Evolutionary conservation across 2,888 invertebrate species (phyloP), one percentile per base, ranked within the genome.

Genomic region (Latheticus oryzae): DNA sequence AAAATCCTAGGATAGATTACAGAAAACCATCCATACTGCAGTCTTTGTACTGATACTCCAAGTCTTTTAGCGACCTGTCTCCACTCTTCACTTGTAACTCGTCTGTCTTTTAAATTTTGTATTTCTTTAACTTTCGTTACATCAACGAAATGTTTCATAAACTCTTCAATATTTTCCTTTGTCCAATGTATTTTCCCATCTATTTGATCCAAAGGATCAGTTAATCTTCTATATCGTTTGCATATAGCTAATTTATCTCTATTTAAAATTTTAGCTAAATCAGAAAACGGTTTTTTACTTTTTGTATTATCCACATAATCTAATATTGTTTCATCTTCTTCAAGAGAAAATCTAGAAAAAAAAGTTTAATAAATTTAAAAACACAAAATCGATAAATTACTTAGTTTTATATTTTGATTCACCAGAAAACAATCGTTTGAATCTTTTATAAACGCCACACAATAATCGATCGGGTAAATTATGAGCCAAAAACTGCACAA

Each of bases 1-100:
- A 70, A 71, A 21, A 70, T 37, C 15, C 55, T 51, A 2, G 68
- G 64, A 40, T 70, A 58, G 3, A 70, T 52, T n/a, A 40, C 64
- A 1, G 30, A 11, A 0, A 60, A 19, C 70, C 70, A 71, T 5
- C 55, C 66, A 5, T 48, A 32, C 16, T 50, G 54, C 30, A 69
- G 55, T 43, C 60, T 64, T 16, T 28, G 23, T 1, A 50, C 8
- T 3, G 67, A 55, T 9, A 69, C 53, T 8, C 58, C 33, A 52
- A 72, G 47, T 15, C 62, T 59, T 32, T 40, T 33, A 0, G 69
- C 62, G 52, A 72, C 17, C 26, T 61, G 40, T 1, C 43, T 35
- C 67, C 68, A 72, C 28, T 69, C 60, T 5, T 52, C 16, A 0
- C 12, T 15, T 3, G 58, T 54, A 1, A 72, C 40, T 7, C 54